These are phyloP conservation scores for Galbula dea DNA, from an alignment of 2,113 vertebrate species.

Conservation along the genomic window DNA sequence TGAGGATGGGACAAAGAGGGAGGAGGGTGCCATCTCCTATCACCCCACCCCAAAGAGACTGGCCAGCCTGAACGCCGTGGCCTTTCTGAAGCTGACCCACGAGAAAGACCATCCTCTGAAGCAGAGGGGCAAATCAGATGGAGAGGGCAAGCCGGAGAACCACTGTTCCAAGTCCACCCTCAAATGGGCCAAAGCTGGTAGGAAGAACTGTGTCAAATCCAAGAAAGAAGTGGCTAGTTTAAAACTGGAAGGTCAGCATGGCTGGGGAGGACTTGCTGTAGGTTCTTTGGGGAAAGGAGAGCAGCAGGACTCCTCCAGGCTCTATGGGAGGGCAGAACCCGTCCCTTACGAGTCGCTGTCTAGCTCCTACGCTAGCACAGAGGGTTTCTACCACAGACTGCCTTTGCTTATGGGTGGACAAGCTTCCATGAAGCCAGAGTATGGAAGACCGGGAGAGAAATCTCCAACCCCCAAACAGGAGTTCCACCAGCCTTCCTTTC, in stretches of 20 bases:
- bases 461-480: conserved; percentile 88
- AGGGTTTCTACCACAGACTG: conserved; percentile 86
- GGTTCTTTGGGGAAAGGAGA: conserved; percentile 21
- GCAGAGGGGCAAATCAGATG: conserved; percentile 57
- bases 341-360: conserved; percentile 75
- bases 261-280: conserved; percentile 56
- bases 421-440: conserved; percentile 81
- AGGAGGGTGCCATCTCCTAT: conserved; percentile 51
- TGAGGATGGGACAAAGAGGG: conserved; percentile 68
- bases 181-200: conserved; percentile 71
- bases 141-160: conserved; percentile 62
- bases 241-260: conserved; percentile 63
- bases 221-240: conserved; percentile 77
- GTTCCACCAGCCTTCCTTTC: conserved; percentile 84
- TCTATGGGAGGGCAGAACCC: background rate
- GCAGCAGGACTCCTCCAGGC: conserved; percentile 48
- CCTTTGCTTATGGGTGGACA: conserved; percentile 89
- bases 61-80: conserved; percentile 92
- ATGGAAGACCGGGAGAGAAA: conserved; percentile 80
- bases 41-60: conserved; percentile 89
- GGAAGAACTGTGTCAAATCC: conserved; percentile 81
- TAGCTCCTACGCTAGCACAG: conserved; percentile 81
- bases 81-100: conserved; percentile 91
- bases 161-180: conserved; percentile 65
- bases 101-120: conserved; percentile 76